Base-by-base conservation (phyloP, 2,797 vertebrate genomes). In the Pseudochaenichthys georgianus region DNA sequence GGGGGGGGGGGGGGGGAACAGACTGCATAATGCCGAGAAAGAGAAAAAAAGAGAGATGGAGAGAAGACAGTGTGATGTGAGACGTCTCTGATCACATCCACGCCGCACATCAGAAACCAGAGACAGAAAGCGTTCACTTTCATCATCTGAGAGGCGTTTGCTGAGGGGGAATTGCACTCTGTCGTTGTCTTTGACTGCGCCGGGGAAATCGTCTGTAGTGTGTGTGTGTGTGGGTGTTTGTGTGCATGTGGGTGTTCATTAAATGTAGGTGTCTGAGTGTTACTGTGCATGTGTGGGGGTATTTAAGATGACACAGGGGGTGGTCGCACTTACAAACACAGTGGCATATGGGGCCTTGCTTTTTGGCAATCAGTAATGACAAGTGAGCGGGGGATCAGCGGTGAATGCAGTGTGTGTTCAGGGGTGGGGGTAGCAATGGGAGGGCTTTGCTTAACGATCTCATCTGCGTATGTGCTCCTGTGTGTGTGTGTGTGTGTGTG, bases 351-450 rank as follows among this genome's bases (percentile, higher is more conserved):
- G 96, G 89, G 92, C 91, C 93, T 95, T 94, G 93, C 74, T 96
- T 94, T 94, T 92, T 96, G 95, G 93, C 91, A 66, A 95, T 96
- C 96, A 96, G 93, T 92, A 96, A 95, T 95, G 95, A 96, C 94
- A 91, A 94, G 95, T 95, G 95, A 96, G 93, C 94, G 88, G 91
- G 93, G 91, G 94, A 87, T 94, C 95, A 76, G 80, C 86, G 86
- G 87, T 84, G 83, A 73, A 72, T 77, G 91, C 52, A 58, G 75
- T 79, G 84, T 83, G 88, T 82, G 90, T 73, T 75, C 72, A 75
- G 73, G 83, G 80, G 72, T 60, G 60, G 75, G 86, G 89, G 91
- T 89, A 90, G 91, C 88, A 86, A 85, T 84, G 83, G 91, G 90
- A 93, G 93, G 80, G 79, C 91, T 88, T 93, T 91, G 90, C 94